A percentile compares a stretch with the other conserved stretches of the same genome.
phyloP scores from a whole-genome alignment of 64 coral and sea anemone genomes.

The Acropora tenuis region DNA sequence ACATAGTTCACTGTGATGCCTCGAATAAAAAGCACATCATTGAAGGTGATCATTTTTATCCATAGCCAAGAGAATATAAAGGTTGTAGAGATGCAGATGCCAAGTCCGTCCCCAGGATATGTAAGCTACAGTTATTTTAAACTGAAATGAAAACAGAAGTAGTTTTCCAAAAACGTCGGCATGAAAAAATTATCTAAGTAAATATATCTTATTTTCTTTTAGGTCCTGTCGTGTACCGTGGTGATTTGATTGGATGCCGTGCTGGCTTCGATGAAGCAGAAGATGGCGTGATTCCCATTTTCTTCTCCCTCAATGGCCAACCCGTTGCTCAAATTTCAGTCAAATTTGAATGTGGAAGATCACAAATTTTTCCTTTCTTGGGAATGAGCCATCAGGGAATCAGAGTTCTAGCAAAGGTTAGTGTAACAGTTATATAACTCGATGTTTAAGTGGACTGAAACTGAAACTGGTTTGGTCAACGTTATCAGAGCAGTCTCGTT shows the following conservation, averaged over 20 bases:
- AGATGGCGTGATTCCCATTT: slow-evolving; percentile 16
- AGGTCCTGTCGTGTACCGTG: slow-evolving; percentile 35
- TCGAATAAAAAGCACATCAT: not conserved
- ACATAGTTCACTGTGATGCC: not conserved
- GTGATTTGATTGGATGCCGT: slow-evolving; percentile 39
- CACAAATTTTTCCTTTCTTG: slow-evolving; percentile 35
- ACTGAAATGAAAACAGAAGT: no score
- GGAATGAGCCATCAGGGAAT: slow-evolving; percentile 42
- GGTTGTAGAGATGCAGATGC: no score
- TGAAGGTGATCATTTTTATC: not conserved
- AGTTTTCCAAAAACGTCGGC: no score
- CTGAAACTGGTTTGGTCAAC: no score
- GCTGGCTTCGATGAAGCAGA: not conserved
- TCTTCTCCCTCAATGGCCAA: slow-evolving; percentile 22
- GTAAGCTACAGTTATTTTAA: no score
- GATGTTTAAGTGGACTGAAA: not conserved
- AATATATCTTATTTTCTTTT: not conserved
- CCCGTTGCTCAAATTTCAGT: not conserved
- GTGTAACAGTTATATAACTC: not conserved
- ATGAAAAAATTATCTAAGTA: not conserved
- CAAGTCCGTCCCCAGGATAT: no score
- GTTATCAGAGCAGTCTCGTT: no score
- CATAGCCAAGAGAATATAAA: not conserved
- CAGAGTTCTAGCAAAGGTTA: slow-evolving; percentile 37
- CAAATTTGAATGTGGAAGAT: not conserved